Evolutionary conservation across 2,113 vertebrate species (phyloP), one percentile per base, ranked within the genome.

Genomic region (Lethenteron camtschaticum): DNA sequence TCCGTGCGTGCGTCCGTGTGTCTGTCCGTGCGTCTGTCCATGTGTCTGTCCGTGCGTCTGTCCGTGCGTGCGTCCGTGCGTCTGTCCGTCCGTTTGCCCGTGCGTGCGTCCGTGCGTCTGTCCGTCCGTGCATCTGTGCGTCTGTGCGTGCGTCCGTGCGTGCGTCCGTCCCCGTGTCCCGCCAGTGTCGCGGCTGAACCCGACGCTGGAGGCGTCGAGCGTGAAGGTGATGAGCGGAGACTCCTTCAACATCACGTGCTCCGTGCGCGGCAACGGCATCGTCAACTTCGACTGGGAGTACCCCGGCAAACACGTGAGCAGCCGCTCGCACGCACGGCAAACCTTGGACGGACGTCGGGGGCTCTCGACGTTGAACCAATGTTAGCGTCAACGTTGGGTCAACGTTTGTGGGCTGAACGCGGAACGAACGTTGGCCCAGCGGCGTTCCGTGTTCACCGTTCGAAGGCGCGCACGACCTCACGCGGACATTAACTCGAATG

Each of bases 221-320:
- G 89, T 84, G 0, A 84, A 89, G 56, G 85, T 92, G 71, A 81
- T 88, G 79, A 81, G 85, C 58, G 94, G 94, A 4, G 90, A 99
- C 58, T 83, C 84, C 2, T 78, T 99, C 1, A 81, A 76, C 8
- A 80, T 97, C 68, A 84, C 80, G 70, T 99, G 94, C 58, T 73
- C 88, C 57, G 87, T 94, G 75, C 83, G 81, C 68, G 88, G 92
- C 69, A 86, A 87, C 1, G 86, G 90, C 71, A 84, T 99, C 68
- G 84, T 99, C 70, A 84, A 96, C 68, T 83, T 97, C 68, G 79
- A 87, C 71, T 99, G 94, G 94, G 90, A 85, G 71, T 99, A 96
- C 73, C 94, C 94, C 1, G 88, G 89, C 55, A 84, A 86, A 82
- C 71, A 82, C 85, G 91, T 99, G 79, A 83, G 79, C 41, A 83